Evolutionary conservation across 2,888 invertebrate species (phyloP).

Genomic region (Brassicogethes aeneus): DNA sequence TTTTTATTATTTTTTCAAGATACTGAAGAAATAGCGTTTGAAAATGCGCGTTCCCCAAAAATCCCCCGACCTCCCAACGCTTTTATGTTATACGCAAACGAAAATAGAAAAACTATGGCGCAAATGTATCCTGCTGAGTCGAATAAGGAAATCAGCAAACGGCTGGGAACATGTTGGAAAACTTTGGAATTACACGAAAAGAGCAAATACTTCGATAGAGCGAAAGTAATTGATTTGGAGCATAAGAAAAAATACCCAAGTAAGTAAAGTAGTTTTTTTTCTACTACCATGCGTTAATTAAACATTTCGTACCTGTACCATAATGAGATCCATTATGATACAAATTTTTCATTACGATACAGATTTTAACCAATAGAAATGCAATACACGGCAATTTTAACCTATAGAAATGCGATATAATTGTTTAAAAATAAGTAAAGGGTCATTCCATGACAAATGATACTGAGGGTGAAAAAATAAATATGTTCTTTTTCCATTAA

Average conservation of each 20-base stretch:
- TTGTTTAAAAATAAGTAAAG: too few relatives aligned
- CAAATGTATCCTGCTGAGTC: constrained; percentile 48
- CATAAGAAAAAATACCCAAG: constrained; percentile 55
- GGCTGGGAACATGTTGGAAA: constrained; percentile 52
- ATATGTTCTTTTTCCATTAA: too few relatives aligned
- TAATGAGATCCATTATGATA: too few relatives aligned
- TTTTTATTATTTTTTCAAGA: constrained; percentile 4
- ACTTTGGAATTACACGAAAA: constrained; percentile 45
- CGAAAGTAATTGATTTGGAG: constrained; percentile 47
- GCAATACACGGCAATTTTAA: too few relatives aligned
- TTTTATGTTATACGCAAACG: constrained; percentile 56
- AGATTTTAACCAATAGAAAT: too few relatives aligned
- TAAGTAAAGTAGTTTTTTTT: too few relatives aligned
- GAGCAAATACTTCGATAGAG: constrained; percentile 46
- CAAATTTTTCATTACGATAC: too few relatives aligned
- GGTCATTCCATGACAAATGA: too few relatives aligned
- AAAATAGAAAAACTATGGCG: constrained; percentile 50
- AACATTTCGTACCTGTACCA: too few relatives aligned
- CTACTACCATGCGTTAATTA: too few relatives aligned
- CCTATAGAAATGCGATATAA: too few relatives aligned
- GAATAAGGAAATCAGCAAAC: constrained; percentile 53
- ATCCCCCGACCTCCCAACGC: constrained; percentile 55
- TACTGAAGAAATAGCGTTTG: constrained; percentile 8
- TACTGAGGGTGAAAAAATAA: too few relatives aligned
- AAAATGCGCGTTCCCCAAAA: constrained; percentile 25